Evolutionary conservation across 2,797 vertebrate species (phyloP), one percentile per base, ranked within the genome.

Genomic region (Cossypha dichroa): DNA sequence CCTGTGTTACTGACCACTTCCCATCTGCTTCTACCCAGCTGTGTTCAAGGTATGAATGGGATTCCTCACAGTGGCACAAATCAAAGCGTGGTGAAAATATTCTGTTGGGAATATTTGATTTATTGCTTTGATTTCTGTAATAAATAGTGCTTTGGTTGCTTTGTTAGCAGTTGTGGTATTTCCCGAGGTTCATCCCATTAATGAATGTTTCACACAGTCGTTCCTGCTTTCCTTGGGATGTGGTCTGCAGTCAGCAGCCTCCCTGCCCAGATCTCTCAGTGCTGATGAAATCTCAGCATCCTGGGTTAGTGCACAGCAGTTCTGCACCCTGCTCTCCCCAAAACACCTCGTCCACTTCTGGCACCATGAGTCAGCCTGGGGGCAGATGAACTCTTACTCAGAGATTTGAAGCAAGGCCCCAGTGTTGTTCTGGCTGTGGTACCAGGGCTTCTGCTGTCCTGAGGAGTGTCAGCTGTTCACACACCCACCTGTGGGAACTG

Each of bases 71-170:
- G 36, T 38, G 56, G 13, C 55, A 34, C 58, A 51, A 77, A 45
- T 33, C 70, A 59, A 22, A 49, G 64, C 29, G 33, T 48, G 15
- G 15, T 80, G 48, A 52, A 76, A 90, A 40, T 3, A 4, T 67
- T 77, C 25, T 63, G 1, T 74, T 77, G 18, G 28, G 73, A 70
- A 66, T 56, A 43, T 26, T 46, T 54, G 38, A 85, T 80, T 69
- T 74, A 83, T 34, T 93, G 64, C 60, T 77, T 60, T 68, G 45
- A 26, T 76, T 90, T 80, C 86, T 75, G 11, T 70, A 46, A 74
- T 67, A 36, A 82, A n/a, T 20, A 17, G 10, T 74, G 38, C 48
- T 80, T 36, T 54, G 45, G 25, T n/a, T 80, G 60, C 52, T 79
- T 79, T 70, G 36, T 79, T 76, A n/a, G 62, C 34, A 59, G 58